Conservation (phyloP, 2,113 vertebrate species). For the Paralichthys olivaceus region DNA sequence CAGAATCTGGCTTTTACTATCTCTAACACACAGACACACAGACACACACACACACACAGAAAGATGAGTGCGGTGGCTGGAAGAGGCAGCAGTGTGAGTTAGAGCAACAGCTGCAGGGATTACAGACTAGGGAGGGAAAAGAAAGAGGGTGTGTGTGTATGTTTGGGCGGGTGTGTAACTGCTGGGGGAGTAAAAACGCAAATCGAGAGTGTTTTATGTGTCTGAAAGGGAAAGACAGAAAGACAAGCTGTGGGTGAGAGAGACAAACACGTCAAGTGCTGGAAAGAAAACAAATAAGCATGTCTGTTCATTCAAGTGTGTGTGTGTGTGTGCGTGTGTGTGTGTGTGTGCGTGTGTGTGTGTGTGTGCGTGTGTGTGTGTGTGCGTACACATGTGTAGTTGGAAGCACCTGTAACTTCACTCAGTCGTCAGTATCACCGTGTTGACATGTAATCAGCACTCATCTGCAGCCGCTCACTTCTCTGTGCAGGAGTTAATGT, state of each 20-base stretch:
- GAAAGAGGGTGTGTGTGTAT: slow-evolving; percentile 4
- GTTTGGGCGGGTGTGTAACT: slow-evolving; percentile 15
- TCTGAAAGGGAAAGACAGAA: slow-evolving; percentile 6
- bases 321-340: not conserved
- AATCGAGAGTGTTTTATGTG: slow-evolving; percentile 20
- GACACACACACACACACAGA: slow-evolving; percentile 21
- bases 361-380: slow-evolving; percentile 8
- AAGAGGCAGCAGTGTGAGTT: slow-evolving; percentile 62
- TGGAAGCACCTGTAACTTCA: slow-evolving; percentile 51
- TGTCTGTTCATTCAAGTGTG: not conserved
- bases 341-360: slow-evolving; percentile 1
- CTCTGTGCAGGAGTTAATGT: slow-evolving; percentile 18
- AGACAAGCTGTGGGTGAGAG: slow-evolving; percentile 8
- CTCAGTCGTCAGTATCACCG: slow-evolving; percentile 17
- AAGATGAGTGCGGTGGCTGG: slow-evolving; percentile 50
- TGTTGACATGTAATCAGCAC: slow-evolving; percentile 36
- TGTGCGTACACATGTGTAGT: not conserved
- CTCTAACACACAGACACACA: slow-evolving; percentile 22
- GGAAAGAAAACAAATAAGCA: slow-evolving; percentile 13
- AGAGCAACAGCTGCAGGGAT: slow-evolving; percentile 78
- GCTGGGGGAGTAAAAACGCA: slow-evolving; percentile 27
- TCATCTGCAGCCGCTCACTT: slow-evolving; percentile 1
- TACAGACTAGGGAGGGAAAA: slow-evolving; percentile 62
- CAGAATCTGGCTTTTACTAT: slow-evolving; percentile 43
- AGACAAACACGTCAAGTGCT: slow-evolving; percentile 17